Evolutionary conservation across 2,888 invertebrate species (phyloP), one percentile per base, ranked within the genome.

Genomic region (Antheraea yamamai): DNA sequence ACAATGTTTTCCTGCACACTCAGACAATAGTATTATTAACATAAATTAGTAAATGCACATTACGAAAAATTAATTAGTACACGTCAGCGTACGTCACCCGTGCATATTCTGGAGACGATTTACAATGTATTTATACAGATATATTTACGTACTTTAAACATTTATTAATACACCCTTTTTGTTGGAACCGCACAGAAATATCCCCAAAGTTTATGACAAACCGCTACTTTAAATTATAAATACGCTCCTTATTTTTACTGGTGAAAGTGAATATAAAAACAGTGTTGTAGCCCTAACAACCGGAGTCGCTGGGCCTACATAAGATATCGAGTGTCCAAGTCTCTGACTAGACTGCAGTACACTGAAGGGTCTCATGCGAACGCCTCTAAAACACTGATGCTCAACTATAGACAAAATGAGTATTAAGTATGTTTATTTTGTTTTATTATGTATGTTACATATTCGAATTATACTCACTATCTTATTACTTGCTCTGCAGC

Each of bases 271-370:
- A 12, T 61, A 23, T 58, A 3, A 61, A n/a, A 61, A 23, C 8
- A 61, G 61, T 12, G 10, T 0, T 23, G 6, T 76, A 73, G 71
- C 58, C 47, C 26, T 72, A 73, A 16, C 7, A 58, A 71, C 74
- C 73, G 77, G 70, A 74, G 75, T 35, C 75, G 74, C 74, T 20
- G 68, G 72, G 75, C 73, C 76, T 74, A 73, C 75, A 77, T 74
- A 58, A 74, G 76, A 76, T 83, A 75, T 83, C 81, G 74, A 66
- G 75, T 83, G 79, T 78, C 82, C 74, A 76, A 73, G 79, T 78
- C 80, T 73, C 76, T 75, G 79, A 79, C 77, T 74, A 55, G 75
- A 75, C 70, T 76, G 66, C 73, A 74, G 75, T 70, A 78, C 79
- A 79, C 78, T 81, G 76, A 78, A 74, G 75, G 75, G 75, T 73